These are phyloP conservation scores for Hapalemur alaotrensis DNA, from an alignment of 2,797 vertebrate genomes.

Conservation along the genomic window DNA sequence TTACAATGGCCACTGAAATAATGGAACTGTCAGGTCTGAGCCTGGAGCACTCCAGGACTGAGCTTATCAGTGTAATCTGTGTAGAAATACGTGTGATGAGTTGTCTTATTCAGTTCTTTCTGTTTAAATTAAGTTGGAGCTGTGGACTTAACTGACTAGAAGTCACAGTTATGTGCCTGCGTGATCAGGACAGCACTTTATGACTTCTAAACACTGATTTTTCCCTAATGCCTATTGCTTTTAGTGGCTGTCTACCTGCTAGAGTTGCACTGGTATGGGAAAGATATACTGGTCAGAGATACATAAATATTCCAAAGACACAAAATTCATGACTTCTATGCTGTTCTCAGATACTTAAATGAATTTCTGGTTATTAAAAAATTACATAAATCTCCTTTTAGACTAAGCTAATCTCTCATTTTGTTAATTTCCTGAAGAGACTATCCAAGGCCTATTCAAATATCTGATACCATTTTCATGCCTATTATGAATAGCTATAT, in stretches of 20 bases:
- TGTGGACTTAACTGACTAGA: neutral
- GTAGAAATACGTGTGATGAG: neutral
- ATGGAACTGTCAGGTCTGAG: neutral
- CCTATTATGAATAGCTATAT: neutral
- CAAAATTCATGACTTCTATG: neutral
- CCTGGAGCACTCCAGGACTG: neutral
- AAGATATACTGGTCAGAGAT: neutral
- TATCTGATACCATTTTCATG: neutral
- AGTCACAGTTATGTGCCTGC: neutral
- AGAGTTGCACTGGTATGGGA: neutral
- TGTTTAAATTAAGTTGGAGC: neutral
- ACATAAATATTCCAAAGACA: neutral
- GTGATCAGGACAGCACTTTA: neutral
- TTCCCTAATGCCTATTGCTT: neutral
- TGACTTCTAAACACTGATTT: neutral
- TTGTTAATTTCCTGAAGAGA: neutral
- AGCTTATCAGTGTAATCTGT: neutral
- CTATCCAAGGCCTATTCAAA: neutral
- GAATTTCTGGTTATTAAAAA: neutral
- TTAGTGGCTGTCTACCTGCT: neutral
- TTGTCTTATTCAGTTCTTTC: neutral
- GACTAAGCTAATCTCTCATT: neutral
- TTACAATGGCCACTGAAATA: neutral
- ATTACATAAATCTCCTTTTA: neutral
- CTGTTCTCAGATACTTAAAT: neutral